Base-by-base conservation (phyloP, 2,797 vertebrate species). In the Centropyge bicolor region DNA sequence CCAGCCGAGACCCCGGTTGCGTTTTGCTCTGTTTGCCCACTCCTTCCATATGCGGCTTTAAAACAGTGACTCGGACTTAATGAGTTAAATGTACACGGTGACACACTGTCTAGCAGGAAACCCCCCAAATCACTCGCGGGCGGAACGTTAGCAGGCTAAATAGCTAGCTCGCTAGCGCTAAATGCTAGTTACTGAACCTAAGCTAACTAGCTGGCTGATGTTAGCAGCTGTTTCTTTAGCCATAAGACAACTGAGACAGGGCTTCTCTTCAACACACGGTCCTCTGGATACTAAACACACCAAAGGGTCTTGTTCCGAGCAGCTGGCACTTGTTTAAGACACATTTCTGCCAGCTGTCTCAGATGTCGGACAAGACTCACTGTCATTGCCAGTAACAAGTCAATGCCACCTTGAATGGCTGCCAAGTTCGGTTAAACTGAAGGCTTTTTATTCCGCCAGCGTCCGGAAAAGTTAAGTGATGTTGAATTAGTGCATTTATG, bases 91-190 rank as follows among this genome's bases (percentile, higher is more conserved):
- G 24, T 2, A 4, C 27, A 49, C 52, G 45, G 51, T 70, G 78
- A 81, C 81, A 73, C 65, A 51, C 5, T 17, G 49, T 63, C 46
- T 35, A 3, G 51, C 20, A 22, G 61, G 49, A 74, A 77, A 57
- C 11, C 14, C 46, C 77, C 24, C 2, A 68, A 85, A 70, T 43
- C 64, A 45, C 84, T 65, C 85, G 52, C 84, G 65, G 69, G 70
- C 49, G 83, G 41, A 63, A 62, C 38, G 78, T 84, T 91, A 89
- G 88, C 88, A 14, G 55, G 91, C 90, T 90, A 88, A 69, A 20
- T 69, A 81, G 91, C 87, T 94, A 91, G 90, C 84, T 80, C 9
- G 85, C 87, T 91, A 88, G 70, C 51, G 69, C 86, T 82, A 69
- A 41, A 67, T 61, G 92, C 86, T 89, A 89, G 38, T 62, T 41